A percentile compares a stretch with the other conserved stretches of the same genome.
phyloP scores from a whole-genome alignment of 2,113 vertebrate species.

The Atherinomorus stipes region DNA sequence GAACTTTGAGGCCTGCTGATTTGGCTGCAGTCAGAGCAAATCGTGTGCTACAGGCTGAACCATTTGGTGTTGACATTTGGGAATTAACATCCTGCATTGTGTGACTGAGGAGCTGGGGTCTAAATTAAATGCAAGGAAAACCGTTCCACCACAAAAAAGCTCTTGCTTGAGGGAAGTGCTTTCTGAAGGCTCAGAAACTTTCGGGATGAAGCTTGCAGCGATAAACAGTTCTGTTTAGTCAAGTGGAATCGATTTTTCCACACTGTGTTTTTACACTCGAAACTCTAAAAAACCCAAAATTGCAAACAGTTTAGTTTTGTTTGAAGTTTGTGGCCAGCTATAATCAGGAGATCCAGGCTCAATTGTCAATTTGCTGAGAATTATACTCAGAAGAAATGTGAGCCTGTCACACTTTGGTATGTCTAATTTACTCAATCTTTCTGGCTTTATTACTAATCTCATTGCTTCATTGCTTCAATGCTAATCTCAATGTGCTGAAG shows the following conservation, averaged over 20 bases:
- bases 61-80: slow-evolving; percentile 14
- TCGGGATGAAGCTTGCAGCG: background rate
- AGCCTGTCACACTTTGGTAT: slow-evolving; percentile 4
- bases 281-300: background rate
- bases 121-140: background rate
- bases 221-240: background rate
- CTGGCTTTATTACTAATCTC: too few relatives aligned
- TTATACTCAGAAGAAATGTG: background rate
- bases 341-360: background rate
- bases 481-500: background rate
- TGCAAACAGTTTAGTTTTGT: background rate
- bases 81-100: slow-evolving; percentile 26
- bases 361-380: background rate
- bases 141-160: background rate
- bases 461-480: too few relatives aligned
- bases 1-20: background rate
- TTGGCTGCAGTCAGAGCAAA: slow-evolving; percentile 25
- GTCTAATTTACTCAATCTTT: background rate
- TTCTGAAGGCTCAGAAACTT: background rate
- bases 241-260: background rate
- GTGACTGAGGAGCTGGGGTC: background rate
- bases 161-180: background rate
- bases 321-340: background rate
- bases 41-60: background rate
- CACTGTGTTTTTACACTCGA: background rate